Percentiles rank a stretch among this genome's conserved stretches.
Conservation (phyloP, 2,888 invertebrate species). For the Trichogramma evanescens region DNA sequence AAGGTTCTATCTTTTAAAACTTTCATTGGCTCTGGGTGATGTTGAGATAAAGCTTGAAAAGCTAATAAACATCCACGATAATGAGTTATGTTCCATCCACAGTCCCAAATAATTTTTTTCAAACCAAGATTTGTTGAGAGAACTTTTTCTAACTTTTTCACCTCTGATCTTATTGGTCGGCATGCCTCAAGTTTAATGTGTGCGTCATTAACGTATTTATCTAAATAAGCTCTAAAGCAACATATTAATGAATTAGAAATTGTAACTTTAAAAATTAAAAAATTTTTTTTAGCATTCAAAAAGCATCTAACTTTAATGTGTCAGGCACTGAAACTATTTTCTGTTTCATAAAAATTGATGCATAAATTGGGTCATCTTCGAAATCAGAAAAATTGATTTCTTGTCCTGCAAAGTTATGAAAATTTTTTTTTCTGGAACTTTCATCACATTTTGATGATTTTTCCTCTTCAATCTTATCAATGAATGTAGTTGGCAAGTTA, state of each 20-base stretch:
- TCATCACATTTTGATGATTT: slow-evolving; percentile 44
- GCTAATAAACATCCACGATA: slow-evolving; percentile 86
- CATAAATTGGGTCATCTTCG: slow-evolving; percentile 53
- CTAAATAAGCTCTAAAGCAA: slow-evolving; percentile 63
- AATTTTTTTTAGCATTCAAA: slow-evolving; percentile 4
- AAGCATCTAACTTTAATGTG: slow-evolving; percentile 38
- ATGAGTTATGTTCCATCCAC: slow-evolving; percentile 83
- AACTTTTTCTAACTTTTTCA: slow-evolving; percentile 57
- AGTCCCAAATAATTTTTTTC: slow-evolving; percentile 65
- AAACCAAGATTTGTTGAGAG: slow-evolving; percentile 56
- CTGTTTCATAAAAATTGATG: slow-evolving; percentile 49
- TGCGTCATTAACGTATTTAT: slow-evolving; percentile 63
- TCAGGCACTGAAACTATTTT: slow-evolving; percentile 46
- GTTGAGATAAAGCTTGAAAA: slow-evolving; percentile 65
- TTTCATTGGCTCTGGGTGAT: slow-evolving; percentile 66
- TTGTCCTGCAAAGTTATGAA: slow-evolving; percentile 26
- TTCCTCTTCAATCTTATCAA: slow-evolving; percentile 74
- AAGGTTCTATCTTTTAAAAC: slow-evolving; percentile 67
- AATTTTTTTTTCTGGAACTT: slow-evolving; percentile 34
- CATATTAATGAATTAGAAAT: not conserved
- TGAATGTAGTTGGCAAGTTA: slow-evolving; percentile 78
- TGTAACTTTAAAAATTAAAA: not conserved
- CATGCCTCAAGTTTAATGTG: slow-evolving; percentile 60
- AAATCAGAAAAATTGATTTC: slow-evolving; percentile 39
- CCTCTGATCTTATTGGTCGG: slow-evolving; percentile 67